Evolutionary conservation across 2,113 vertebrate genomes (phyloP), one percentile per base, ranked within the genome.

Genomic region (Chaetorhynchus papuensis): DNA sequence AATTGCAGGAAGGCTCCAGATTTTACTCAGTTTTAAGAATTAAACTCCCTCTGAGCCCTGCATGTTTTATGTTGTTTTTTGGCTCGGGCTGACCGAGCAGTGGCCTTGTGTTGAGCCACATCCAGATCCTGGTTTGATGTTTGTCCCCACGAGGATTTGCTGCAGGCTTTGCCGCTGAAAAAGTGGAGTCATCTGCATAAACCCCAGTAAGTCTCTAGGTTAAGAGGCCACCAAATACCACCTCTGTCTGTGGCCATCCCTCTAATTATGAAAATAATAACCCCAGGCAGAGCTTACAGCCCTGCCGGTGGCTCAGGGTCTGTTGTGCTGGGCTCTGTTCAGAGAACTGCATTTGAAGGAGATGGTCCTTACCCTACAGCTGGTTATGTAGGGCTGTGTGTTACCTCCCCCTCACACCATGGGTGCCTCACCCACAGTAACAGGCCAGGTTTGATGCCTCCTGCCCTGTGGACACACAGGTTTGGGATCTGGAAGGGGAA

Each of bases 51-150:
- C 12, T 82, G 94, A 94, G 71, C 91, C 60, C 37, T 64, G 44
- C 47, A 9, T 92, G 88, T 65, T 97, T 97, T 80, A 41, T 76
- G 95, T 82, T 96, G 91, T 59, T 92, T 83, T 93, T 80, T 53
- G 94, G 76, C 80, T 97, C 8, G 0, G 74, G 75, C 70, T 75
- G 81, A 81, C 77, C 0, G 7, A 87, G 76, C 47, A 50, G 37
- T 28, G 30, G 95, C 97, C 93, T 92, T 71, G 69, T 52, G 61
- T 54, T 95, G 95, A 97, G 92, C 79, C 50, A 28, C 76, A 63
- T 95, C 94, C 95, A 86, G 37, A 4, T 85, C 68, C 54, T 90
- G 91, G 83, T 83, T 92, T 97, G 96, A 97, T 98, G 95, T 97
- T 92, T 27, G 54, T 95, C 92, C 97, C 94, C 87, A 69, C 24